These are phyloP conservation scores for Xiphydria camelus DNA, from an alignment of 2,888 invertebrate species.

Conservation along the genomic window DNA sequence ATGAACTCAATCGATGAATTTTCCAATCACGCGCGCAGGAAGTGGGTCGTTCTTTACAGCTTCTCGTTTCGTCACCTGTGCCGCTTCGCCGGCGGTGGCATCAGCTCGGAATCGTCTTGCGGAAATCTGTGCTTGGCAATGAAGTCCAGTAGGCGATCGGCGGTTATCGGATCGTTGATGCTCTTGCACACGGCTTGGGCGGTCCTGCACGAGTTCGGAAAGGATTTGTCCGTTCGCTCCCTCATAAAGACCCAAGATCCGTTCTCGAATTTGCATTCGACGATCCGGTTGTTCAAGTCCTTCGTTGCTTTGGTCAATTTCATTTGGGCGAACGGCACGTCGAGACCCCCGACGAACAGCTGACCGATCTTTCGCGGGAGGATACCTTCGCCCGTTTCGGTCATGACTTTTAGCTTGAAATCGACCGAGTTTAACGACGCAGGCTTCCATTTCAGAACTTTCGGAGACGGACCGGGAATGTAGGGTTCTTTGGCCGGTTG, in stretches of 20 bases:
- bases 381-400: conserved; percentile 72
- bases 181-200: conserved; percentile 85
- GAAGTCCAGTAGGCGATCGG: conserved; percentile 74
- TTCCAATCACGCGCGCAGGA: too few relatives aligned
- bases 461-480: conserved; percentile 76
- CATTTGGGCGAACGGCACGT: conserved; percentile 72
- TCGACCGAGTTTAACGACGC: conserved; percentile 92
- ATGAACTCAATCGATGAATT: too few relatives aligned
- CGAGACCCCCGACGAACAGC: conserved; percentile 77
- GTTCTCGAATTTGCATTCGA: conserved; percentile 88
- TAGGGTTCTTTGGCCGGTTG: conserved; percentile 91
- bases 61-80: conserved; percentile 55
- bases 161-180: conserved; percentile 83
- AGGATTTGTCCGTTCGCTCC: conserved; percentile 94
- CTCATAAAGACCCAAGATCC: conserved; percentile 92
- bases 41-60: too few relatives aligned
- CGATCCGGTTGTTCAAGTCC: conserved; percentile 87
- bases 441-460: conserved; percentile 98
- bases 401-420: conserved; percentile 83
- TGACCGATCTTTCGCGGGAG: conserved; percentile 70
- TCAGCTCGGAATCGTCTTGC: conserved; percentile 68
- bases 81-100: conserved; percentile 71
- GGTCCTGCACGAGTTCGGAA: conserved; percentile 87
- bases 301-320: conserved; percentile 78
- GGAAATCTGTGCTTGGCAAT: conserved; percentile 68